Evolutionary conservation across 1,140 invertebrate genomes (phyloP), one percentile per base, ranked within the genome.

Genomic region (Caenorhabditis latens): DNA sequence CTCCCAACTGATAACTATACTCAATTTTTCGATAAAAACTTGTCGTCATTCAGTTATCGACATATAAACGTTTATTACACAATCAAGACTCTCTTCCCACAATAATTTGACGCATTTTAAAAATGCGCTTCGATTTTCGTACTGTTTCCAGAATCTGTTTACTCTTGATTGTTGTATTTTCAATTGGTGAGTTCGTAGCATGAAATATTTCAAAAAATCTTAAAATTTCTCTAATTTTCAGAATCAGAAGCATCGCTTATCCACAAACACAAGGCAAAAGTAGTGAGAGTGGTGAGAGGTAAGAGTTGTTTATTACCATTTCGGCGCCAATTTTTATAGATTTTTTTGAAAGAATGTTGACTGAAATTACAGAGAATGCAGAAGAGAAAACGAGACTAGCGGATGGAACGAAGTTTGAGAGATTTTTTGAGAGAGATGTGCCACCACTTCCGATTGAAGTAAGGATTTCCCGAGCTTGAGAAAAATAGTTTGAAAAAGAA

Each of bases 401-500:
- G 1, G 71, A 79, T 79, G 71, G 71, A 24, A 79, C 71, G 16
- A 21, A 21, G 24, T 79, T 79, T 14, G 71, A 79, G 19, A 79
- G n/a, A 79, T 79, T 19, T 53, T n/a, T 13, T 1, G 71, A 79
- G 21, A 79, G 71, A 43, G 46, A 50, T 24, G 3, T 79, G 5
- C 71, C 71, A 8, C 19, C 43, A 53, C 71, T 79, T 79, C 71
- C 71, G n/a, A 53, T 53, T 53, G 71, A 79, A 4, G 71, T 32
- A 32, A 1, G 32, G 32, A 2, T 32, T 32, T 32, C 32, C 32
- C 32, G 2, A 32, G 32, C 32, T 32, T 32, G 32, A 32, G 32
- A 32, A 32, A 32, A 32, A 32, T 32, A 32, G 32, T 32, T 32
- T 32, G 2, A 1, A 32, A 32, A 32, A 32, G 32, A 32, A 32